Conservation (phyloP, 2,113 vertebrate species). For the Anguilla rostrata region DNA sequence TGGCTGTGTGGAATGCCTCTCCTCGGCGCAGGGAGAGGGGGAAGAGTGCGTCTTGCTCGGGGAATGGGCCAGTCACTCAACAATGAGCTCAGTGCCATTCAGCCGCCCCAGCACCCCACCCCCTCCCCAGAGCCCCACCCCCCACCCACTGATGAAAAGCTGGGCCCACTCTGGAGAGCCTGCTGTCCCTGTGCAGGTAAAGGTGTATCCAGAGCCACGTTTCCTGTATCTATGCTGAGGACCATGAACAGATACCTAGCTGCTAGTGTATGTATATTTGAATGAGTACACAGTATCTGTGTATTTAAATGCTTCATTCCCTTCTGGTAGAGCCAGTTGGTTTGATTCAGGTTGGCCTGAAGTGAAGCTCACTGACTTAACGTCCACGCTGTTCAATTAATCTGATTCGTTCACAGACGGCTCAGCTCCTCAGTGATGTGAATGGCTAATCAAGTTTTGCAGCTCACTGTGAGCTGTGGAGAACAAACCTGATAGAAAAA, state of each 20-base stretch:
- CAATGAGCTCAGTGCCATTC: constrained; percentile 6
- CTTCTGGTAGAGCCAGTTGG: background rate
- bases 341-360: background rate
- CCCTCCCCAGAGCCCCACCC: background rate
- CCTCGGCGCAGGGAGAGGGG: background rate
- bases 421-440: background rate
- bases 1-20: background rate
- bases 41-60: background rate
- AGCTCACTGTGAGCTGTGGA: background rate
- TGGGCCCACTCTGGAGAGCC: background rate
- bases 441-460: background rate
- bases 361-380: background rate
- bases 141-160: background rate
- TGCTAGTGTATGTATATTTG: too few relatives aligned
- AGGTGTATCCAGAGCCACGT: background rate
- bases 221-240: background rate
- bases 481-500: background rate
- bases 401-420: background rate
- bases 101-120: background rate
- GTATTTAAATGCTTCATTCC: background rate
- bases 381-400: background rate
- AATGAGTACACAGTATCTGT: background rate
- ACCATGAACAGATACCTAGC: background rate
- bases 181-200: background rate
- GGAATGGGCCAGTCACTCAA: background rate